Conservation (phyloP, 2,888 invertebrate species). For the Anagyrus pseudococci region DNA sequence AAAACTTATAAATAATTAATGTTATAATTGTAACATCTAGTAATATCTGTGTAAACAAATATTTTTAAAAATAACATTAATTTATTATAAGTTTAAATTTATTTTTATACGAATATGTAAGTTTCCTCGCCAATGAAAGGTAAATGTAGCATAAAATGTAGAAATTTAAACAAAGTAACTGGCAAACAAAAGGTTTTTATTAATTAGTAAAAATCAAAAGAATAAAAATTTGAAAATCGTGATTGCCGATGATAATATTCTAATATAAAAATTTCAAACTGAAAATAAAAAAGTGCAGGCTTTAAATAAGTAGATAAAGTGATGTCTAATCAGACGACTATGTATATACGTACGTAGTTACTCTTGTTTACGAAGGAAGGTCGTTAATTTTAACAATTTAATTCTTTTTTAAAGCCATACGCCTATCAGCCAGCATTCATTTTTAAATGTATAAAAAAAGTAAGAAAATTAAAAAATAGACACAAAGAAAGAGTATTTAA, state of each 20-base stretch:
- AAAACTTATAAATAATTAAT: slow-evolving; percentile 29
- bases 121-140: slow-evolving; percentile 57
- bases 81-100: slow-evolving; percentile 20
- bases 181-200: slow-evolving; percentile 17
- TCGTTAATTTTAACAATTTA: no score
- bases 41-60: slow-evolving; percentile 3
- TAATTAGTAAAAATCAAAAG: slow-evolving; percentile 8
- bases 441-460: no score
- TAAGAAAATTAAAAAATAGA: no score
- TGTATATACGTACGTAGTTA: no score
- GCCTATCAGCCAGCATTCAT: slow-evolving; percentile 13
- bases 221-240: background rate
- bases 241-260: background rate
- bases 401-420: slow-evolving; percentile 1
- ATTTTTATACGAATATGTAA: slow-evolving; percentile 56
- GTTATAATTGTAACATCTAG: slow-evolving; percentile 10
- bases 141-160: slow-evolving; percentile 44
- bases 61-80: slow-evolving; percentile 19
- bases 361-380: no score
- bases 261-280: no score
- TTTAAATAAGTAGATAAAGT: no score
- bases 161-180: slow-evolving; percentile 29
- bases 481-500: no score
- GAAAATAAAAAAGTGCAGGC: no score
- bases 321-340: no score